These are phyloP conservation scores for Marmota flaviventris DNA, from an alignment of 2,113 vertebrate species.

Conservation along the genomic window DNA sequence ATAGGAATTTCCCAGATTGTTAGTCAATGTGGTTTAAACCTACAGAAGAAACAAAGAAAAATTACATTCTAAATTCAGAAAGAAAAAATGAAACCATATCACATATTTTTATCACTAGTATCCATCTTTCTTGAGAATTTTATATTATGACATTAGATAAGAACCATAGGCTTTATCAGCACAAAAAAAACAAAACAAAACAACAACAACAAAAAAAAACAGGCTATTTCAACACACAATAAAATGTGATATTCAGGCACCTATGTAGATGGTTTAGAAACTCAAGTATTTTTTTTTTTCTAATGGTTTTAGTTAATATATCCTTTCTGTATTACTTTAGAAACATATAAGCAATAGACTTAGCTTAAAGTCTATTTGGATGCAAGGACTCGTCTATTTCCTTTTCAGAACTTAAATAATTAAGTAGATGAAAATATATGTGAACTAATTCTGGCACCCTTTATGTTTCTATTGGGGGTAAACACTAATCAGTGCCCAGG, in stretches of 20 bases:
- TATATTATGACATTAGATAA: background rate
- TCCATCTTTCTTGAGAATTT: conserved; percentile 19
- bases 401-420: conserved; percentile 56
- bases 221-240: background rate
- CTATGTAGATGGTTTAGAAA: conserved; percentile 26
- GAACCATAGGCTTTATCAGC: background rate
- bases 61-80: conserved; percentile 11
- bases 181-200: background rate
- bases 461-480: background rate
- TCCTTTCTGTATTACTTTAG: background rate
- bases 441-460: conserved; percentile 1
- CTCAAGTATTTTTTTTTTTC: background rate
- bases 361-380: conserved; percentile 14
- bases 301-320: background rate
- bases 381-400: background rate
- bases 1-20: background rate
- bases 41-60: conserved; percentile 54
- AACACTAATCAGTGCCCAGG: no score
- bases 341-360: conserved; percentile 33
- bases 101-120: background rate
- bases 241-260: conserved; percentile 6
- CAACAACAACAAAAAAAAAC: background rate
- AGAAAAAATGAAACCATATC: conserved; percentile 14
- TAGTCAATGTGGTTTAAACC: background rate
- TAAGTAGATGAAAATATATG: conserved; percentile 17